Percentiles rank a stretch among this genome's conserved stretches.
Evolutionary conservation across 2,888 invertebrate species (phyloP).

Genomic region (Itoplectis maculator): DNA sequence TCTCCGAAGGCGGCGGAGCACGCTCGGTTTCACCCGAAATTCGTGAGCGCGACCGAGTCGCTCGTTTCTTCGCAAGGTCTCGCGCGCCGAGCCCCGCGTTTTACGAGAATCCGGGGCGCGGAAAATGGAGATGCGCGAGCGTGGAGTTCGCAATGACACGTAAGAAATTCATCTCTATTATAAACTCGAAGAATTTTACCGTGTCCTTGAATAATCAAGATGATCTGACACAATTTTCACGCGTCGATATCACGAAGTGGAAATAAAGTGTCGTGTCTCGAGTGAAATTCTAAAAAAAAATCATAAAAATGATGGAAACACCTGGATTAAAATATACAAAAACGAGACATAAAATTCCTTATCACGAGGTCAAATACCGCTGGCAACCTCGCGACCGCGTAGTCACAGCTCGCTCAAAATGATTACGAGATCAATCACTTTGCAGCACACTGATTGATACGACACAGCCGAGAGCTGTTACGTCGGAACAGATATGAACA

Average conservation of each 20-base stretch:
- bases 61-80: constrained; percentile 19
- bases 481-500: constrained; percentile 21
- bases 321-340: background rate
- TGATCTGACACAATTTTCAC: background rate
- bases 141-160: constrained; percentile 3
- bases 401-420: background rate
- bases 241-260: too few relatives aligned
- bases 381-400: background rate
- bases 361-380: background rate
- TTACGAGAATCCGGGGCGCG: constrained; percentile 35
- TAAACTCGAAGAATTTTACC: background rate
- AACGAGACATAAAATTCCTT: background rate
- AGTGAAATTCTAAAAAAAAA: too few relatives aligned
- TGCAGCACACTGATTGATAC: background rate
- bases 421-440: background rate
- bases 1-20: constrained; percentile 23
- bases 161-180: background rate
- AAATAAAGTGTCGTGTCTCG: too few relatives aligned
- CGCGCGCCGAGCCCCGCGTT: constrained; percentile 13
- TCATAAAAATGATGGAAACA: background rate
- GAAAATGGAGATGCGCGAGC: constrained; percentile 12
- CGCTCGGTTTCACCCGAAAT: constrained; percentile 63
- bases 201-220: background rate
- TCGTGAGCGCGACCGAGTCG: constrained; percentile 45
- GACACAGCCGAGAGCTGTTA: background rate